Evolutionary conservation across 2,888 invertebrate species (phyloP).

Genomic region (Lasius platythorax): DNA sequence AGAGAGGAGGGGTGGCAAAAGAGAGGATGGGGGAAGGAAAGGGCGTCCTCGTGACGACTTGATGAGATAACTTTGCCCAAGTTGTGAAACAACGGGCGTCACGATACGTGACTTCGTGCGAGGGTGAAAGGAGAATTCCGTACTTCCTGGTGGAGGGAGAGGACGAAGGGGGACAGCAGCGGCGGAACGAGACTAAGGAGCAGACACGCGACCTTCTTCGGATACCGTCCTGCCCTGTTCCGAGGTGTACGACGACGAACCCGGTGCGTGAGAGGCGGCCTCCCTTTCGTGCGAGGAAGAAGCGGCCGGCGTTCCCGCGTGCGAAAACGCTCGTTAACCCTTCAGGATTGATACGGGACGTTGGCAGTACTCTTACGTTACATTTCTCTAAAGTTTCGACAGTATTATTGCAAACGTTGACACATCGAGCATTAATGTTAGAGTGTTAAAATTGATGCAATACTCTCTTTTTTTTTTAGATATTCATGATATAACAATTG

Average conservation of each 20-base stretch:
- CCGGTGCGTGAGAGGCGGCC: conserved; percentile 52
- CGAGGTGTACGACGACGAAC: conserved; percentile 55
- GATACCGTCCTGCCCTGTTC: conserved; percentile 64
- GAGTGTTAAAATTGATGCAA: neutral
- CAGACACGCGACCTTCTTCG: conserved; percentile 72
- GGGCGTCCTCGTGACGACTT: conserved; percentile 78
- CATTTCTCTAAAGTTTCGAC: neutral
- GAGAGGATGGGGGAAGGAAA: neutral
- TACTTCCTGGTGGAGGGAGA: conserved; percentile 40
- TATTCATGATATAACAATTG: neutral
- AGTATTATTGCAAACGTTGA: neutral
- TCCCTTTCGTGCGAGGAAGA: conserved; percentile 48
- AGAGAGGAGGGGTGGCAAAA: conserved; percentile 15
- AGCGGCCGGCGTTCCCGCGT: conserved; percentile 22
- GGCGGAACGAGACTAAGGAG: conserved; percentile 58
- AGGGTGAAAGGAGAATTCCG: conserved; percentile 72
- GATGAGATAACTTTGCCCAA: conserved; percentile 79
- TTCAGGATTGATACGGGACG: neutral
- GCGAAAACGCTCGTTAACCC: conserved; percentile 56
- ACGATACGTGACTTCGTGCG: conserved; percentile 74
- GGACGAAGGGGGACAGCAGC: neutral
- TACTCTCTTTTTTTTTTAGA: neutral
- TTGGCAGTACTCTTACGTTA: neutral
- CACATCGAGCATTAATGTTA: neutral
- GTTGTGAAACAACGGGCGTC: conserved; percentile 77